These are phyloP conservation scores for Dasypogon diadema DNA, from an alignment of 2,888 invertebrate species.

Conservation along the genomic window DNA sequence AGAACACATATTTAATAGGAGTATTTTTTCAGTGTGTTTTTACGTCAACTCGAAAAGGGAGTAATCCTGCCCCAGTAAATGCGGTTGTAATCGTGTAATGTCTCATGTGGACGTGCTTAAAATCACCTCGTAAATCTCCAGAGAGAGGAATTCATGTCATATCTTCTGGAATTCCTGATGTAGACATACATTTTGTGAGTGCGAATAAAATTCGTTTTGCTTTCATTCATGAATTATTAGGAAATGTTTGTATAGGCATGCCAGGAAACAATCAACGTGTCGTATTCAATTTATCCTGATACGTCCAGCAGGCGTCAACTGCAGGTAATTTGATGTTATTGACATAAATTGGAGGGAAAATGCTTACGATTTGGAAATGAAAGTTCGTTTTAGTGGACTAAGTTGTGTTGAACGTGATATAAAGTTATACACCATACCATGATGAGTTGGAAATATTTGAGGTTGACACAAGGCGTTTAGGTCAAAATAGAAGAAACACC, in stretches of 20 bases:
- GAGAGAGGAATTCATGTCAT: constrained; percentile 4
- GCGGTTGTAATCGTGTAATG: background rate
- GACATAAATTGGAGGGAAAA: no score
- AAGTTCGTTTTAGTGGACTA: no score
- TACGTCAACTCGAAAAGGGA: background rate
- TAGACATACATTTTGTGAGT: background rate
- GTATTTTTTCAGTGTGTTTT: constrained; percentile 24
- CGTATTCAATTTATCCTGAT: background rate
- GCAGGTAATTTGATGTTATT: no score
- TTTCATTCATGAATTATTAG: background rate
- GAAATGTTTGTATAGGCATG: background rate
- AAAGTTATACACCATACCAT: no score
- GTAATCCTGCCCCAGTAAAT: background rate
- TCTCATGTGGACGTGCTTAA: constrained; percentile 25
- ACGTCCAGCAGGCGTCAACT: no score
- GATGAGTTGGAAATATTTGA: no score
- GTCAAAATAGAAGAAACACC: no score
- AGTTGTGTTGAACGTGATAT: no score
- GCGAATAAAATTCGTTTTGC: background rate
- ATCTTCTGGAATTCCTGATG: background rate
- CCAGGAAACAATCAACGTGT: background rate
- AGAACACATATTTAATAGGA: constrained; percentile 38
- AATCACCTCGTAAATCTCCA: constrained; percentile 37
- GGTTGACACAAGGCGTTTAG: no score
- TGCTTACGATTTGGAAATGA: no score